These are phyloP conservation scores for Lepidocyrtinus sp. DNA, from an alignment of 2,888 invertebrate species.

Conservation along the genomic window DNA sequence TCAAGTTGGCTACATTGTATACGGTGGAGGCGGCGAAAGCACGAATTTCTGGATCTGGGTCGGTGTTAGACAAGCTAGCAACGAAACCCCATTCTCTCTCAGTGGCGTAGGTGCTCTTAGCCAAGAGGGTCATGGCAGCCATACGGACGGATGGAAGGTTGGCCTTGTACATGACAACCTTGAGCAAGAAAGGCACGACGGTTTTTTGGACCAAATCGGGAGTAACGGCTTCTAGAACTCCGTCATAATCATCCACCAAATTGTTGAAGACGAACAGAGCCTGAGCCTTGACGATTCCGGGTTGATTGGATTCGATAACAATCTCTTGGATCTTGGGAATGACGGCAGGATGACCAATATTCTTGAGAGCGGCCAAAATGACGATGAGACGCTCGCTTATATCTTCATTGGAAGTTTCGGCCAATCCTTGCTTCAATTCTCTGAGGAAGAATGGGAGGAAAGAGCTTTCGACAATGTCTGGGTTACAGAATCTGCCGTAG, in stretches of 20 bases:
- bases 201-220: background rate
- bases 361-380: slow-evolving; percentile 6
- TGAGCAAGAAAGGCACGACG: slow-evolving; percentile 26
- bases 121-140: slow-evolving; percentile 39
- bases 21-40: slow-evolving; percentile 25
- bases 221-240: slow-evolving; percentile 20
- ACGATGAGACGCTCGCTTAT: slow-evolving; percentile 14
- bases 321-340: slow-evolving; percentile 18
- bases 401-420: slow-evolving; percentile 2
- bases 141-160: slow-evolving; percentile 18
- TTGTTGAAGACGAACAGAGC: slow-evolving; percentile 26
- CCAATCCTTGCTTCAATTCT: slow-evolving; percentile 22
- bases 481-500: slow-evolving; percentile 37
- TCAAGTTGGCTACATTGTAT: slow-evolving; percentile 12
- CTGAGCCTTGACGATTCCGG: slow-evolving; percentile 10
- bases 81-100: background rate
- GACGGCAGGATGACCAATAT: slow-evolving; percentile 32
- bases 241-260: slow-evolving; percentile 20
- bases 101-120: slow-evolving; percentile 20
- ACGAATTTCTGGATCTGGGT: background rate
- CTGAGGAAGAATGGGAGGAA: slow-evolving; percentile 16
- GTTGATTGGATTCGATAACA: background rate
- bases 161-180: background rate
- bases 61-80: slow-evolving; percentile 23
- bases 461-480: background rate